Evolutionary conservation across 2,113 vertebrate genomes (phyloP), one percentile per base, ranked within the genome.

Genomic region (Furnarius figulus): DNA sequence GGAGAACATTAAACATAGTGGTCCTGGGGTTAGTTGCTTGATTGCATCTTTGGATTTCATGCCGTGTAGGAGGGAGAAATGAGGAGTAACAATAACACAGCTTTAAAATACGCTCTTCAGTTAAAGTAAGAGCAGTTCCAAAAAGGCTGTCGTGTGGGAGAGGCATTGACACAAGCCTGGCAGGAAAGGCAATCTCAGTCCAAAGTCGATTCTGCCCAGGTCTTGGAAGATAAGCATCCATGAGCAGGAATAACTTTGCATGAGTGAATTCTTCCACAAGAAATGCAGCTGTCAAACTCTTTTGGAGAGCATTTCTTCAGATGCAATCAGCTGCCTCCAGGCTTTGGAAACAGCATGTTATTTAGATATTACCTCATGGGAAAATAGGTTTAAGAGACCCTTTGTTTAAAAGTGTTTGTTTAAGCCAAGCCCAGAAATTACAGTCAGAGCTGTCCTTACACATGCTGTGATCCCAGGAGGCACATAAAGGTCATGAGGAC

Each of bases 21-120:
- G 88, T 93, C 85, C 92, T 90, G 88, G 85, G 90, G 93, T 92
- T 90, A 44, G 85, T 46, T 18, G 49, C 80, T 87, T 92, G 85
- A 93, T 94, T 90, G 80, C 5, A 0, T 78, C 80, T 78, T 90
- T 92, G 83, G 52, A 56, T 89, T 81, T 94, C 92, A 66, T 25
- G 37, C 82, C 27, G 65, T 49, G 80, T 92, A 58, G 76, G 80
- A 89, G 76, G 58, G 37, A 40, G 68, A 86, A 90, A 74, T 44
- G 80, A 90, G 53, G 73, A 90, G 68, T 35, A 88, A 95, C 93
- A 89, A 81, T 89, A 90, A 81, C 44, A 74, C 56, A 62, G 63
- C 44, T 85, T 78, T 62, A 68, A 72, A 93, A 88, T 56, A 15
- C 5, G 4, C 49, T 84, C 62, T 62, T 86, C 76, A 66, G 56